phyloP scores from a whole-genome alignment of 2,888 invertebrate genomes.

The Lithophane semibrunnea region DNA sequence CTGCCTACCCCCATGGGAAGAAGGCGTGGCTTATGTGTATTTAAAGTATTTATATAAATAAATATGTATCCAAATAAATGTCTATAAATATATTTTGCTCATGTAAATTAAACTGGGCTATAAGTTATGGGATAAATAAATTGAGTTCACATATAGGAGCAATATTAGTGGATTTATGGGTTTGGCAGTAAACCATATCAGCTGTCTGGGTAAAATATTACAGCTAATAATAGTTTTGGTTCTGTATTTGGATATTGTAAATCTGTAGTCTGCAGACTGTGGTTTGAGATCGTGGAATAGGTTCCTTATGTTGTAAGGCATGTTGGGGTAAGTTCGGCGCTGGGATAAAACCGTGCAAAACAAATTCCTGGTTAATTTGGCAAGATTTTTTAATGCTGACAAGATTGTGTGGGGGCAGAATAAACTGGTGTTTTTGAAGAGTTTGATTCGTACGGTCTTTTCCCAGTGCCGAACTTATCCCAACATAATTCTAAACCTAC shows the following conservation, averaged over 20 bases:
- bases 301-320: not conserved
- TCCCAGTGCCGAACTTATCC: not conserved
- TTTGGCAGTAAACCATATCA: constrained; percentile 43
- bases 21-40: too few species aligned
- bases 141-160: constrained; percentile 36
- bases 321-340: not conserved
- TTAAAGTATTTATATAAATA: too few species aligned
- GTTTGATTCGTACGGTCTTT: not conserved
- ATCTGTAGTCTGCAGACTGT: constrained; percentile 9
- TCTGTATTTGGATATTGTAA: constrained; percentile 9
- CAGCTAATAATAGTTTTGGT: constrained; percentile 25
- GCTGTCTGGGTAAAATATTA: constrained; percentile 35
- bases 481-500: not conserved
- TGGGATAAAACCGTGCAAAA: not conserved
- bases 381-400: too few species aligned
- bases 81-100: constrained; percentile 33
- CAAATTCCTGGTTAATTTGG: not conserved
- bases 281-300: not conserved
- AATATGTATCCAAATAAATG: too few species aligned
- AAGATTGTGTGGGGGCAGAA: not conserved
- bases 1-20: too few species aligned
- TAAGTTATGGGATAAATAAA: constrained; percentile 56
- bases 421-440: not conserved
- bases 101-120: constrained; percentile 33
- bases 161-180: constrained; percentile 43